Evolutionary conservation across 2,888 invertebrate species (phyloP).

Genomic region (Apodemia zela): DNA sequence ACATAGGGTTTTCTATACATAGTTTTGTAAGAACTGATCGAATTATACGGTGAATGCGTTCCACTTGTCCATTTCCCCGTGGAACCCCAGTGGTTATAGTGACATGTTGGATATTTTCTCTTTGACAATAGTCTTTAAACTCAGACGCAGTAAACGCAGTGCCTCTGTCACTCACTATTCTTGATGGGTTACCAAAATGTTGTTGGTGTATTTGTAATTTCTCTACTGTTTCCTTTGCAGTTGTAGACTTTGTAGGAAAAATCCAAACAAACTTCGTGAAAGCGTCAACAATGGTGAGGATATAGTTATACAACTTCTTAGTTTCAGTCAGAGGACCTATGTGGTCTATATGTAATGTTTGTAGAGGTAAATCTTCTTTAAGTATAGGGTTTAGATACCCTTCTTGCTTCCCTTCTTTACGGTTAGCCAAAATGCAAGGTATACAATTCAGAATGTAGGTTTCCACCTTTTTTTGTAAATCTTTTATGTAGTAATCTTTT

Average conservation of each 20-base stretch:
- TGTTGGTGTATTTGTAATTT: slow-evolving; percentile 35
- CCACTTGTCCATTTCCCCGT: too few species aligned
- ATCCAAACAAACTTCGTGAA: slow-evolving; percentile 51
- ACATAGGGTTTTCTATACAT: background rate
- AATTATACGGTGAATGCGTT: too few species aligned
- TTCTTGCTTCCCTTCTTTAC: background rate
- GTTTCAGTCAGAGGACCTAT: background rate
- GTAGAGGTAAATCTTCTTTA: background rate
- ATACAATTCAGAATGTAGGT: too few species aligned
- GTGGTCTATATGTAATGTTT: background rate
- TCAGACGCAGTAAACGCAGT: too few species aligned
- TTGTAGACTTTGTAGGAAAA: slow-evolving; percentile 41
- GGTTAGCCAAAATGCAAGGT: too few species aligned
- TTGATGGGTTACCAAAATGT: slow-evolving; percentile 46
- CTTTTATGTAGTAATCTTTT: too few species aligned
- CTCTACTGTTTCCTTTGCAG: slow-evolving; percentile 39
- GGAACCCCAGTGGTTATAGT: too few species aligned
- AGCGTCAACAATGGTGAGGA: slow-evolving; percentile 44
- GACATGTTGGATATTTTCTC: too few species aligned
- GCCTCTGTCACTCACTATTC: slow-evolving; percentile 36
- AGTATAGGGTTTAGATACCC: background rate
- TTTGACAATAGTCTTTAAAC: too few species aligned
- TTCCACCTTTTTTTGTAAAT: too few species aligned
- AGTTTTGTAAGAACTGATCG: slow-evolving; percentile 15
- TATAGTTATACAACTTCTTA: slow-evolving; percentile 39